Evolutionary conservation across 92 coral and sea anemone species (phyloP).

Genomic region (Isaurus tuberculatus): DNA sequence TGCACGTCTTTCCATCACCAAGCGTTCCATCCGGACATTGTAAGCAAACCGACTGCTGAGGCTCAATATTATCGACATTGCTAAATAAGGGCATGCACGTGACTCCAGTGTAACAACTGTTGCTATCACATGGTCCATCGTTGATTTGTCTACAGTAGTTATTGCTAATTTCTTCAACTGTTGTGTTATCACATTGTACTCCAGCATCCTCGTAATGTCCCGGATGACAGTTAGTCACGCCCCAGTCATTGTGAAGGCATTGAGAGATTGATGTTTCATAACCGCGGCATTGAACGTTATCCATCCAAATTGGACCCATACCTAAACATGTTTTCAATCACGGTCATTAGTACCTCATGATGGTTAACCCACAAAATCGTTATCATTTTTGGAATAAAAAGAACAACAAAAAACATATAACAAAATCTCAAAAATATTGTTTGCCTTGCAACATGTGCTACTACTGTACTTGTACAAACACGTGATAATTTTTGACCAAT

Average conservation of each 20-base stretch:
- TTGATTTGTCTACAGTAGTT: conserved; percentile 78
- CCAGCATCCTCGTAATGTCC: conserved; percentile 88
- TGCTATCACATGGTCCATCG: conserved; percentile 37
- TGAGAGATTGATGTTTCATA: conserved; percentile 87
- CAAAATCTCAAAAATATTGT: too few relatives aligned
- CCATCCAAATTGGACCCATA: conserved; percentile 80
- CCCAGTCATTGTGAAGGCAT: conserved; percentile 82
- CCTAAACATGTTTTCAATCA: conserved; percentile 48
- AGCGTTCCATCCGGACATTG: conserved; percentile 75
- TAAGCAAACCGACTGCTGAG: conserved; percentile 69
- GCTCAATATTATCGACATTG: conserved; percentile 21
- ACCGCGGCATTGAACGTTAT: conserved; percentile 82
- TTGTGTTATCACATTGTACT: conserved; percentile 78
- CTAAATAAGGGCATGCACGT: conserved; percentile 68
- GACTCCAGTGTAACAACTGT: conserved; percentile 61
- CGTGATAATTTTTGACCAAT: too few relatives aligned
- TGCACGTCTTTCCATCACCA: conserved; percentile 86
- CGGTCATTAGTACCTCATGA: background rate
- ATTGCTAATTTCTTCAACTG: conserved; percentile 78
- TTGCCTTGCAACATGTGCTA: too few relatives aligned
- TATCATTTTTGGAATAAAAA: too few relatives aligned
- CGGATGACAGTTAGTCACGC: conserved; percentile 77
- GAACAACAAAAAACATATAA: too few relatives aligned
- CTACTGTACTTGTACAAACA: too few relatives aligned
- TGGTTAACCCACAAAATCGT: too few relatives aligned